Percentiles rank a stretch among this genome's conserved stretches.
Evolutionary conservation across 2,888 invertebrate genomes (phyloP).

Genomic region (Dastarcus helophoroides): DNA sequence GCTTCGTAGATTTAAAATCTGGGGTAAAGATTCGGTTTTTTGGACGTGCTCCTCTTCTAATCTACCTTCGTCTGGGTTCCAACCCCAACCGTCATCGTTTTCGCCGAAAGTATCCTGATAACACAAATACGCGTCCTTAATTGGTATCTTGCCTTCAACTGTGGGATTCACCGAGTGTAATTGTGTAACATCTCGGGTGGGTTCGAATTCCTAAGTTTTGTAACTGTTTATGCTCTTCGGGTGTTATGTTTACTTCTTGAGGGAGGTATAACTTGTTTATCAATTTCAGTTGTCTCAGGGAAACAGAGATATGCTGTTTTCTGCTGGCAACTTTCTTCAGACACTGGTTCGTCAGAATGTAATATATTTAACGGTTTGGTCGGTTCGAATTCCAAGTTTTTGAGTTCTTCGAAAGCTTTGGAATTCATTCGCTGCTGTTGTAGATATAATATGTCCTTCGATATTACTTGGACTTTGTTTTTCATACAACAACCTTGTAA

Average conservation of each 20-base stretch:
- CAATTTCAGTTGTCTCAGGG: no score
- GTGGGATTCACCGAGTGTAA: constrained; percentile 12
- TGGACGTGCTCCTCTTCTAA: constrained; percentile 39
- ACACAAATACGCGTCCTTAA: constrained; percentile 29
- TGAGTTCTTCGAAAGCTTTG: constrained; percentile 7
- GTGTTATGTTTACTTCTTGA: no score
- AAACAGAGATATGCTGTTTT: constrained; percentile 45
- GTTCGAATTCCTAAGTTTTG: constrained; percentile 1
- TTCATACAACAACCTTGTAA: constrained; percentile 28
- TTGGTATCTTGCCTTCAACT: constrained; percentile 21
- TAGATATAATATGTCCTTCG: constrained; percentile 11
- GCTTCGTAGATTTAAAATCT: constrained; percentile 26
- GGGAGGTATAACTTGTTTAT: no score
- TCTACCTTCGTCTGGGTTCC: constrained; percentile 43
- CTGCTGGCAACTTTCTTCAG: constrained; percentile 38
- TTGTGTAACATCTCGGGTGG: neutral
- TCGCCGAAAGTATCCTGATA: constrained; percentile 26
- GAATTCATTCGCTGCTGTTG: neutral
- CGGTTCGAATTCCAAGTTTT: constrained; percentile 14
- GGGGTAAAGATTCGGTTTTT: constrained; percentile 19
- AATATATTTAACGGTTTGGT: constrained; percentile 9
- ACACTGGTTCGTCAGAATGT: constrained; percentile 23
- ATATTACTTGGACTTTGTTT: no score
- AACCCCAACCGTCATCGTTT: constrained; percentile 52
- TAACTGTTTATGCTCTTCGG: no score